phyloP scores from a whole-genome alignment of 2,888 invertebrate genomes.

The Argyresthia albistria region DNA sequence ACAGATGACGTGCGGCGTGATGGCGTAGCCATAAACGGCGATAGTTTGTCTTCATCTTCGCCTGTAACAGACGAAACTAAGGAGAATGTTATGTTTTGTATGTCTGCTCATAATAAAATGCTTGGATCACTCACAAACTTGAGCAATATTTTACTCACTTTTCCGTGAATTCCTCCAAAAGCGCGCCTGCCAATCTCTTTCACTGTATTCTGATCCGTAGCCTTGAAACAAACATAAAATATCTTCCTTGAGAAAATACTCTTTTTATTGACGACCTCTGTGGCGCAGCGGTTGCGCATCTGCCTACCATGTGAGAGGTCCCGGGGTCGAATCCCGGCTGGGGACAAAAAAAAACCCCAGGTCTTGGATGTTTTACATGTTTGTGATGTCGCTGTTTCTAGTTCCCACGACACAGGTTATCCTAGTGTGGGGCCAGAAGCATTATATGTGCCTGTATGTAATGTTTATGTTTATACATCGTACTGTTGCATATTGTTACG shows the following conservation, averaged over 20 bases:
- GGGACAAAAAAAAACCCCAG: no score
- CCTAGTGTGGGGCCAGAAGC: no score
- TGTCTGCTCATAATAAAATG: neutral
- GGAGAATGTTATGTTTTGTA: neutral
- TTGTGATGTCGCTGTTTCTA: no score
- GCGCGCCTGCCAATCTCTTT: conserved; percentile 75
- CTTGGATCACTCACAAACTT: neutral
- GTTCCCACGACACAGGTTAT: no score
- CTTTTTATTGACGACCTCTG: no score
- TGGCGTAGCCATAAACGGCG: conserved; percentile 50
- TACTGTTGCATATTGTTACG: no score
- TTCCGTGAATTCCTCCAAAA: conserved; percentile 74
- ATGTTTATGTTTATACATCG: no score
- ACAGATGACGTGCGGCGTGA: conserved; percentile 52
- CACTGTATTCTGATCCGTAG: conserved; percentile 83
- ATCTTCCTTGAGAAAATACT: neutral
- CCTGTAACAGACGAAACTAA: conserved; percentile 22
- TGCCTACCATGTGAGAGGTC: no score
- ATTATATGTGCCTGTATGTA: no score
- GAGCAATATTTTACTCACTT: conserved; percentile 30
- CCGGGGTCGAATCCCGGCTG: no score
- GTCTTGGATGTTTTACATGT: no score
- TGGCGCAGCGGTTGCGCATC: no score
- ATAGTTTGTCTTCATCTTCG: conserved; percentile 60
- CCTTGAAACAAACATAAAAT: conserved; percentile 47